A percentile compares a stretch with the other conserved stretches of the same genome.
Evolutionary conservation across 2,888 invertebrate genomes (phyloP).

Genomic region (Odontothrips loti): DNA sequence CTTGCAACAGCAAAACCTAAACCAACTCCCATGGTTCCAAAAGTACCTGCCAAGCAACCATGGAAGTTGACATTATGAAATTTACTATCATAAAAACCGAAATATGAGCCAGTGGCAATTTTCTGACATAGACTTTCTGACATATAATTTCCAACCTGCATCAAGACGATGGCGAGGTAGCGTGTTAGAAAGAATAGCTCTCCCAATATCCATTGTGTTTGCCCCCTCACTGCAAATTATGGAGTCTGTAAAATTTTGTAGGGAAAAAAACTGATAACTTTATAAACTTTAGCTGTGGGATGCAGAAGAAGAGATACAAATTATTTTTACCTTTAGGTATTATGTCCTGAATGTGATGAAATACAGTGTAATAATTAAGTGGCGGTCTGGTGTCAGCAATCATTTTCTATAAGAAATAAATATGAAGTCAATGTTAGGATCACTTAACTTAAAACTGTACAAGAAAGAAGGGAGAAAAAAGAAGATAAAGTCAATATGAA

Average conservation of each 20-base stretch:
- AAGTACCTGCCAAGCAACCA: conserved; percentile 54
- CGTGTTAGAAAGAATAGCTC: conserved; percentile 79
- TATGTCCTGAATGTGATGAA: conserved; percentile 71
- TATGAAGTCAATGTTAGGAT: conserved; percentile 33
- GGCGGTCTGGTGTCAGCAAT: conserved; percentile 67
- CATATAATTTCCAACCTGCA: conserved; percentile 76
- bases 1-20: conserved; percentile 89
- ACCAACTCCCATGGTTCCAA: conserved; percentile 96
- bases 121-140: no score
- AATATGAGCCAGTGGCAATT: not conserved
- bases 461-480: no score
- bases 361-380: conserved; percentile 90
- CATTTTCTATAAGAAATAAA: conserved; percentile 53
- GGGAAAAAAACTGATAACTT: conserved; percentile 40
- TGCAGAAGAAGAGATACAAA: conserved; percentile 15
- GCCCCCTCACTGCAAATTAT: conserved; percentile 96
- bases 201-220: conserved; percentile 97
- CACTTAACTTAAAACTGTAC: conserved; percentile 30
- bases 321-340: conserved; percentile 57
- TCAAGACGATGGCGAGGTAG: conserved; percentile 84
- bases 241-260: conserved; percentile 56
- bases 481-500: conserved; percentile 27
- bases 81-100: not conserved
- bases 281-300: not conserved
- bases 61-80: conserved; percentile 19